These are phyloP conservation scores for Cotesia typhae DNA, from an alignment of 1,140 invertebrate species.

Conservation along the genomic window DNA sequence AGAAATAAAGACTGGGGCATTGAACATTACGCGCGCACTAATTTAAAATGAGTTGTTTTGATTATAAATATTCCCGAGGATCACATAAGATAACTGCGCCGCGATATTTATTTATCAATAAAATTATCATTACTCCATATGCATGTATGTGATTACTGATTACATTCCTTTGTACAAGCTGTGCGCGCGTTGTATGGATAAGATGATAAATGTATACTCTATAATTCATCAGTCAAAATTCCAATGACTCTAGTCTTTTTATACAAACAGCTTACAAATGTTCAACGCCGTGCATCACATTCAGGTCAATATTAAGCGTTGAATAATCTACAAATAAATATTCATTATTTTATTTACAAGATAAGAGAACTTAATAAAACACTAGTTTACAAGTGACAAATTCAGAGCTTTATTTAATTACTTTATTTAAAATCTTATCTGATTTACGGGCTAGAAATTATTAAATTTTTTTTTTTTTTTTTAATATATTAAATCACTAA, in stretches of 20 bases:
- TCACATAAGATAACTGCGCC: background rate
- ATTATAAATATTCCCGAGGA: slow-evolving; percentile 12
- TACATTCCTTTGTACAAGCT: slow-evolving; percentile 19
- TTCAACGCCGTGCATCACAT: slow-evolving; percentile 49
- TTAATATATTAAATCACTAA: background rate
- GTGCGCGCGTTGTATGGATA: slow-evolving; percentile 47
- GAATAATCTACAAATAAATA: slow-evolving; percentile 54
- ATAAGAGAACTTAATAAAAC: background rate
- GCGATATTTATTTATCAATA: slow-evolving; percentile 10
- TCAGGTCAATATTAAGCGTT: slow-evolving; percentile 63
- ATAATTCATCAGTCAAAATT: slow-evolving; percentile 50
- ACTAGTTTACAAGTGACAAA: background rate
- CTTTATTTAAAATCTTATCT: no score
- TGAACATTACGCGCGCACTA: slow-evolving; percentile 23
- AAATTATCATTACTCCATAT: slow-evolving; percentile 12
- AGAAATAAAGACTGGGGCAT: slow-evolving; percentile 27
- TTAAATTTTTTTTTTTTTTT: slow-evolving; percentile 20
- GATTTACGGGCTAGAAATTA: no score
- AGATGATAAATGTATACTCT: slow-evolving; percentile 49
- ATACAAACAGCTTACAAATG: slow-evolving; percentile 31
- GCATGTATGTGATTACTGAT: slow-evolving; percentile 42
- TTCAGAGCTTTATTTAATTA: no score
- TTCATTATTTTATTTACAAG: slow-evolving; percentile 11
- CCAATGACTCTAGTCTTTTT: slow-evolving; percentile 37
- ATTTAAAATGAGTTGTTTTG: slow-evolving; percentile 22